Conservation (phyloP, 2,797 vertebrate genomes). For the Dendrocincla fuliginosa region DNA sequence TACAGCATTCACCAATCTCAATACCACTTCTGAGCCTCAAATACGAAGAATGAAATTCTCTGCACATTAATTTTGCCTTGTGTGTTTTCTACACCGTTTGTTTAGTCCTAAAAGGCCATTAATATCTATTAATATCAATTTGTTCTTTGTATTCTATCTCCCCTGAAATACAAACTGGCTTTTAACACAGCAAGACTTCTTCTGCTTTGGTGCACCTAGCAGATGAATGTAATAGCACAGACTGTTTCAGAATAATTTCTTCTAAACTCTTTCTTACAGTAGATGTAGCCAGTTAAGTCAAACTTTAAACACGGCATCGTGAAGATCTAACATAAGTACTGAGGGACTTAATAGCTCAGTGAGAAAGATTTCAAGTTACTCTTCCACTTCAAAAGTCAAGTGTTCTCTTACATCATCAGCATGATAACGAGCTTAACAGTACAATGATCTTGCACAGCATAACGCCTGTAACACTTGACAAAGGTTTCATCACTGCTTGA, state of each 20-base stretch:
- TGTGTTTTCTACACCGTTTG: not conserved
- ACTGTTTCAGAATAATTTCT: not conserved
- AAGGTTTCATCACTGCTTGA: not conserved
- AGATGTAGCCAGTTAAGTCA: not conserved
- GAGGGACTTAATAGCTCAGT: not conserved
- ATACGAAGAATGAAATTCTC: not conserved
- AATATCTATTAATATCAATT: not conserved
- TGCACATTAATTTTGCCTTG: not conserved
- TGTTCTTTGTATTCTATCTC: not conserved
- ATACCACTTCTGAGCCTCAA: not conserved
- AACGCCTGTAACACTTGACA: accelerated
- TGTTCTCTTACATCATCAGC: not conserved
- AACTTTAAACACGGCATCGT: not conserved
- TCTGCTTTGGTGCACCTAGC: not conserved
- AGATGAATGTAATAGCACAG: not conserved
- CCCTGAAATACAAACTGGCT: not conserved
- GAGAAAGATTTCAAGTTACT: not conserved
- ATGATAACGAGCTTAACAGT: not conserved
- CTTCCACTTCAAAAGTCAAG: not conserved
- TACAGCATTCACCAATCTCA: not conserved
- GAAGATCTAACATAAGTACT: not conserved
- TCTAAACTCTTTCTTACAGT: not conserved
- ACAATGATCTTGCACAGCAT: not conserved
- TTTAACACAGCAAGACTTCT: not conserved
- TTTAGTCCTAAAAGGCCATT: not conserved